Base-by-base conservation (phyloP, 2,113 vertebrate genomes). In the Lagenorhynchus albirostris region DNA sequence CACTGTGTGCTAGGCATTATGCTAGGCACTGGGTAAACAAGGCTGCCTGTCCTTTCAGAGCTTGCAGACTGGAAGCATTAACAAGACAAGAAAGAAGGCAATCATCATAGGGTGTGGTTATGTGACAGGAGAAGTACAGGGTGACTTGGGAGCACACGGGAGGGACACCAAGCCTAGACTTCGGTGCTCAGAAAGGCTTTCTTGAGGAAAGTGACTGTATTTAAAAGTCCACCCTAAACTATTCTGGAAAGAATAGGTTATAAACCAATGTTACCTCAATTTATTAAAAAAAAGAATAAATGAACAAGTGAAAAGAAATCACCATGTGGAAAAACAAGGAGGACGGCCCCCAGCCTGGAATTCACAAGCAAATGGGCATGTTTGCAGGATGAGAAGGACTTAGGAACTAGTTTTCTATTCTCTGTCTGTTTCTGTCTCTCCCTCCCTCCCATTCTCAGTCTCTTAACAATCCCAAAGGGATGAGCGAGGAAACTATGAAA, bases 271-370 rank as follows among this genome's bases (percentile, higher is more conserved):
- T 38, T 81, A 58, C 53, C 4, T 81, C 55, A 25, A 38, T 55
- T 55, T 55, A 80, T 55, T n/a, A 26, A 58, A 14, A 36, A 80
- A 58, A 87, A 87, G 15, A 85, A 65, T 0, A 84, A 33, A 26
- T 25, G 2, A 44, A 71, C 36, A 44, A 13, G 26, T 70, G 7
- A 67, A 81, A 92, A 62, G 23, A 31, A 76, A 58, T 77, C 8
- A 25, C 3, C 20, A n/a, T 15, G 47, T 62, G 14, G 70, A 96
- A 63, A 50, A 85, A 81, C 2, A 29, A 79, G 41, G 10, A 36
- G 3, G 11, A 2, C 10, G 36, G 20, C 7, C 1, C 10, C 31
- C 9, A 8, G 17, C 1, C 1, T 31, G 15, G 18, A 71, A 44
- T 81, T 81, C 62, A 85, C 8, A 17, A 63, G 60, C 23, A 73